Evolutionary conservation across 2,888 invertebrate species (phyloP), one percentile per base, ranked within the genome.

Genomic region (Callinectes sapidus): DNA sequence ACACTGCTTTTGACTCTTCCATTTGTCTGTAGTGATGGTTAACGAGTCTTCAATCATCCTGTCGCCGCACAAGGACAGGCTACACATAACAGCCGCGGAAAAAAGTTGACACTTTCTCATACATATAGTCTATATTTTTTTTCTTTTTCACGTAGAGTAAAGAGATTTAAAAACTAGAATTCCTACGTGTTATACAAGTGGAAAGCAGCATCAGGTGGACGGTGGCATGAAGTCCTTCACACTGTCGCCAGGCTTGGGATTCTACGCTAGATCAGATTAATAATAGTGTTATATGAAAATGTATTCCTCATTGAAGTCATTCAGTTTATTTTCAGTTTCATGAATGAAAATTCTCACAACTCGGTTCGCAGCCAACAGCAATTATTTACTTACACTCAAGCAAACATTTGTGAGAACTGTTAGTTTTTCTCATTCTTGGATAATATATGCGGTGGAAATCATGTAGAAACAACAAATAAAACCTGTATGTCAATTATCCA

Each of bases 401-500:
- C 35, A 13, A 2, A 32, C 28, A 61, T 61, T 54, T 5, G 66
- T 13, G 32, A 32, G 18, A n/a, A 87, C 2, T 16, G n/a, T 48
- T 18, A 48, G 23, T 54, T 23, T 28, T 42, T 87, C 18, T 3
- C 28, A 87, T 28, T 28, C 23, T 48, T 28, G 5, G 14, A 1
- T 1, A 10, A 87, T 16, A 28, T 48, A n/a, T 42, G 13, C 42
- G 18, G 13, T 32, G 54, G 23, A 18, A 61, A 88, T 55, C 14
- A 61, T 88, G 2, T 14, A 35, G 18, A 88, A 55, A 55, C 48
- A 55, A 87, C 42, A 42, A 92, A 89, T 92, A 92, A 89, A 92
- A 89, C 90, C 92, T 92, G 87, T 90, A 88, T 92, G 92, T 92
- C 92, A 92, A 92, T 92, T 92, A 92, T 90, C 54, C 71, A 71